Evolutionary conservation across 2,113 vertebrate species (phyloP), one percentile per base, ranked within the genome.

Genomic region (Apistogramma diplotaenia): DNA sequence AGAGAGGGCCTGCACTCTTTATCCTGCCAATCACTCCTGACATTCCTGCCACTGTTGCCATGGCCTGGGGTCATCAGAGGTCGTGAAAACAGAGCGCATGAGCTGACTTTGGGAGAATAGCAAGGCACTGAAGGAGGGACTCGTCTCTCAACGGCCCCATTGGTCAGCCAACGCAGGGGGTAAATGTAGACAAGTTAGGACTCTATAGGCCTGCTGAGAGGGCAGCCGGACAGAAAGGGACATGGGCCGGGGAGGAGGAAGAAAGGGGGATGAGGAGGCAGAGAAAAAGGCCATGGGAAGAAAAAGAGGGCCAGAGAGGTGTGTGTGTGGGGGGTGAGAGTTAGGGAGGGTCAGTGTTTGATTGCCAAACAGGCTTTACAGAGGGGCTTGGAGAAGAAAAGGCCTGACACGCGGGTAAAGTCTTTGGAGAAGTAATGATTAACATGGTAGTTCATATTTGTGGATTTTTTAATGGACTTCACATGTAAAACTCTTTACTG

Each of bases 11-110:
- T 92, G 81, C 92, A 49, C 83, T 96, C 96, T 96, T 96, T 97
- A 96, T 97, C 96, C 98, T 97, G 98, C 97, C 98, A 99, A 97
- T 99, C 98, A 99, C 95, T 94, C 96, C 94, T 96, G 96, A 97
- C 98, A 99, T 99, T 99, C 97, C 97, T 98, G 96, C 96, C 92
- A 96, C 97, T 96, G 98, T 99, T 99, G 97, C 98, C 97, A 99
- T 98, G 98, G 98, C 94, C 94, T 92, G 93, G 95, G 98, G 97
- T 96, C 96, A 97, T 96, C 96, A 97, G 95, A 96, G 98, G 97
- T 99, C 97, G 96, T 95, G 96, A 98, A 97, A 98, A 98, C 97
- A 97, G 94, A 97, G 97, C 97, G 96, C 96, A 93, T 95, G 96
- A 96, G 96, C 97, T 97, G 96, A 97, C 97, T 97, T 94, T 95